Base-by-base conservation (phyloP, 2,888 invertebrate genomes). In the Phasia obesa region DNA sequence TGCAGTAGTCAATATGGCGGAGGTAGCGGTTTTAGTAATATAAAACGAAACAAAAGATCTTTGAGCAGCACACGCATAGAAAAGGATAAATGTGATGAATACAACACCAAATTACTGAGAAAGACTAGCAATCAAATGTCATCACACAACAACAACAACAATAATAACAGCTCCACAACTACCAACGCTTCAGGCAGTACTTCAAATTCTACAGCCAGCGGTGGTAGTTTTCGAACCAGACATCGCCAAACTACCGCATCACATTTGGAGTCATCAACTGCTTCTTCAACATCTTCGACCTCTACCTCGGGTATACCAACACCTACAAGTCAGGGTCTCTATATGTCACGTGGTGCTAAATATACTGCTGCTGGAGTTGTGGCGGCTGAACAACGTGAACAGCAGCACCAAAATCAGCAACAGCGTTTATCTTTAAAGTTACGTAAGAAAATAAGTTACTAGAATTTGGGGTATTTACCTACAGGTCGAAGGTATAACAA, bases 51-150 rank as follows among this genome's bases (percentile, higher is more conserved):
- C 84, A 92, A 92, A 86, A 89, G 91, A 51, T 91, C 91, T n/a
- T 85, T 92, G 9, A 92, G 91, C 86, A 91, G 91, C 76, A 91
- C 91, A 2, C 90, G 91, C 19, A 88, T 91, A 42, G 91, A 91
- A 81, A 91, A 91, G 86, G 91, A 91, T 85, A 91, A 91, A 84
- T 90, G 90, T 76, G 91, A 91, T 85, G 91, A 91, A 81, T 91
- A 91, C 84, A 91, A 91, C 67, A 91, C 89, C 3, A 91, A 91
- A 82, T 85, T 91, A 85, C 82, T 91, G 80, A 88, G 91, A 38
- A 91, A 91, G 84, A 89, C 91, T 15, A 83, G 47, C 74, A 73
- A 86, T 76, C 80, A 65, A 86, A 70, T 71, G 42, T 70, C 69
- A 38, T 55, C 65, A 25, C 42, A 51, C 21, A 70, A 25, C 57